Evolutionary conservation across 2,113 vertebrate species (phyloP), one percentile per base, ranked within the genome.

Genomic region (Himantopus leucocephalus): DNA sequence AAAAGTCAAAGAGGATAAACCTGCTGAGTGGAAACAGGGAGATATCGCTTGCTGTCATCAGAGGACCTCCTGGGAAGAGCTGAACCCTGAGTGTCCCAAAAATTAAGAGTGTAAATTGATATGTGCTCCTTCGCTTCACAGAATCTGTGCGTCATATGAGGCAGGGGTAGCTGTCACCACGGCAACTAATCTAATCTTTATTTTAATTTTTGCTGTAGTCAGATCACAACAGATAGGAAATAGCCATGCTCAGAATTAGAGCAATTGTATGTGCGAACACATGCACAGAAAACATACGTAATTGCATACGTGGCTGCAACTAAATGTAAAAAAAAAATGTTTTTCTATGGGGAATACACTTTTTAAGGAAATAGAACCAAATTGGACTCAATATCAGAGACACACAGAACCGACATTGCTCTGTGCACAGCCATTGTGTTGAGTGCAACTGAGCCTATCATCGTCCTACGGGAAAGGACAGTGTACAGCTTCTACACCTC

Each of bases 171-270:
- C 89, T 79, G 93, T 91, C 90, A 70, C 97, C 94, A 77, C 0
- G 37, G 89, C 32, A 96, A 97, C 96, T 96, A 96, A 96, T 93
- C 94, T 93, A 89, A 96, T 94, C 93, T 96, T 96, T 90, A 96
- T 97, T 97, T 97, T 97, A 97, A 97, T 97, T 95, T 94, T 73
- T 90, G 66, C 75, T 83, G 50, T 83, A 91, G 94, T 95, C 87
- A 83, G 89, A 94, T 90, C 90, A 92, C 94, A 79, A 18, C 58
- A 88, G 90, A 93, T 58, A 94, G 77, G 66, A 91, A 94, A 95
- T 76, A 90, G 75, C 74, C 71, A 10, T 10, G 30, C 48, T 85
- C 32, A 13, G 84, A 95, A 91, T 79, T 27, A 35, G 89, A 82
- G 66, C 3, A 2, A 22, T 35, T 50, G 58, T 13, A 56, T 88